Percentiles rank a stretch among this genome's conserved stretches.
Conservation (phyloP, 2,888 invertebrate genomes). For the Deilephila porcellus region DNA sequence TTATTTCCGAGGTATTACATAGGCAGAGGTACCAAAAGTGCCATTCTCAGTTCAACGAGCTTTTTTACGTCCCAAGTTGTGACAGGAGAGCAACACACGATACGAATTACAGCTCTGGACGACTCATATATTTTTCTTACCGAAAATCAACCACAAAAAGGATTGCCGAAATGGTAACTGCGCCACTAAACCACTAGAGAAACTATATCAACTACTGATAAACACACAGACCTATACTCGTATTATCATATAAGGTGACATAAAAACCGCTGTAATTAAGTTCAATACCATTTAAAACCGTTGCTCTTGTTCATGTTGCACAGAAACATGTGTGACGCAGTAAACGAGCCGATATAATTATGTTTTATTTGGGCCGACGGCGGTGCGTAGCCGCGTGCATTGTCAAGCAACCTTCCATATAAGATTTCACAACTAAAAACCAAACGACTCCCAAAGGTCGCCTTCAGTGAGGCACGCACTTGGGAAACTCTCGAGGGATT, state of each 20-base stretch:
- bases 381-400: constrained; percentile 30
- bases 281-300: constrained; percentile 14
- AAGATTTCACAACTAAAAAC: constrained; percentile 49
- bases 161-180: no score
- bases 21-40: no score
- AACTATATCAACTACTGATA: no score
- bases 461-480: constrained; percentile 12
- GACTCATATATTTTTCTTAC: no score
- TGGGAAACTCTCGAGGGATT: neutral
- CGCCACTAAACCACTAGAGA: no score
- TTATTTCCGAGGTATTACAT: no score
- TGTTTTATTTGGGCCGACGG: constrained; percentile 13
- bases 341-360: constrained; percentile 15
- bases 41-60: no score
- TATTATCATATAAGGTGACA: neutral
- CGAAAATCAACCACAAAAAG: no score
- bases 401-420: constrained; percentile 47
- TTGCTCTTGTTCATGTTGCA: neutral
- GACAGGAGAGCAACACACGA: no score
- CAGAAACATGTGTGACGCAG: constrained; percentile 16
- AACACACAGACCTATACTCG: no score
- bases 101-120: no score
- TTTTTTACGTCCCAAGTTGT: no score
- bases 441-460: constrained; percentile 53
- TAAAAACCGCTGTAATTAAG: constrained; percentile 7